Evolutionary conservation across 2,797 vertebrate species (phyloP), one percentile per base, ranked within the genome.

Genomic region (Prunella strophiata): DNA sequence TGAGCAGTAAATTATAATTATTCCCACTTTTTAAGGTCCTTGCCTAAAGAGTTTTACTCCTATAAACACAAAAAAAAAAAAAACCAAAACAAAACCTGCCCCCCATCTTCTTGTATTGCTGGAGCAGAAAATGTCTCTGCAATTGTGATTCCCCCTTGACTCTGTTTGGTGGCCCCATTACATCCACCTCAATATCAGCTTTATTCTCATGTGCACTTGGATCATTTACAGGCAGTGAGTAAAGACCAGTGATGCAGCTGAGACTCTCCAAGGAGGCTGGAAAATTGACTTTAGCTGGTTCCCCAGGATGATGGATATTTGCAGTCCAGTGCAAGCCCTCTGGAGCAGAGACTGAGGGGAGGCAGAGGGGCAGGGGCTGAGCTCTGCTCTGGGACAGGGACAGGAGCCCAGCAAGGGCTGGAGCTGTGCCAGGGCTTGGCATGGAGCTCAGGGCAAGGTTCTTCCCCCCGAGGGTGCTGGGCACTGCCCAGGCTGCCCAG

Each of bases 71-170:
- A 75, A 67, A 89, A 84, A 34, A 34, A 34, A n/a, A n/a, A n/a
- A n/a, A n/a, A n/a, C n/a, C n/a, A n/a, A n/a, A n/a, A n/a, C n/a
- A n/a, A n/a, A 16, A 36, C 36, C 74, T 66, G 42, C 4, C 40
- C 80, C 58, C 32, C 50, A 42, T 68, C 70, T 47, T 43, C 70
- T 51, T 74, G 66, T 67, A 68, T 7, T 90, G 66, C 73, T 88
- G 76, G 68, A 93, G 76, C 88, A 94, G 85, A 74, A 94, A 95
- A 95, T 40, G 19, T 32, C 68, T 85, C 45, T 78, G 79, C 54
- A 26, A 0, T 50, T 65, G 83, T 54, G 80, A 29, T 65, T 77
- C 61, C 83, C 79, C 52, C 73, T 34, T 42, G 61, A 20, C 82
- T 77, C 43, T 25, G 1, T 59, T 52, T 85, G 82, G 48, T 57